Evolutionary conservation across 2,888 invertebrate species (phyloP).

Genomic region (Volucella bombylans): DNA sequence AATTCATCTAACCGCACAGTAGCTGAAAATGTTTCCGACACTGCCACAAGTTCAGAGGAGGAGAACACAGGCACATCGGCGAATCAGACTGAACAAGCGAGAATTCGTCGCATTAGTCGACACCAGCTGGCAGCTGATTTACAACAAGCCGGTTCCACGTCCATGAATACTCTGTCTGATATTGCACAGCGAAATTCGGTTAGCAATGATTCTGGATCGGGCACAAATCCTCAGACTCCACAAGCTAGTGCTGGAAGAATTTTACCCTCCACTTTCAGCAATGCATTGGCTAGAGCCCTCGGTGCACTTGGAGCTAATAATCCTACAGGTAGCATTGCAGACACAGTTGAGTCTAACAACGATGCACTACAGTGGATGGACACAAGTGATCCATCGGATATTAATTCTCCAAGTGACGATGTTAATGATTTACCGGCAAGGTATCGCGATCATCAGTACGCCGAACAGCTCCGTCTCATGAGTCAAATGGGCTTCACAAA

Average conservation of each 20-base stretch:
- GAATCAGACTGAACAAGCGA: slow-evolving; percentile 78
- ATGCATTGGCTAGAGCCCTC: slow-evolving; percentile 89
- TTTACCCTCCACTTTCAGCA: slow-evolving; percentile 84
- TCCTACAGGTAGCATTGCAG: slow-evolving; percentile 38
- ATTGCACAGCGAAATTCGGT: slow-evolving; percentile 81
- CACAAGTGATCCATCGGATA: slow-evolving; percentile 69
- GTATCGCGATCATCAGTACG: slow-evolving; percentile 81
- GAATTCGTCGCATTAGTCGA: slow-evolving; percentile 81
- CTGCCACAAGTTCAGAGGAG: slow-evolving; percentile 82
- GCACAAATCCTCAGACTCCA: slow-evolving; percentile 59
- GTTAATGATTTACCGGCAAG: slow-evolving; percentile 78
- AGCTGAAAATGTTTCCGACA: slow-evolving; percentile 81
- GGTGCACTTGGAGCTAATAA: slow-evolving; percentile 73
- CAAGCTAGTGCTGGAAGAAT: slow-evolving; percentile 50
- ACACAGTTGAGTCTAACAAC: slow-evolving; percentile 66
- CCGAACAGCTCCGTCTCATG: slow-evolving; percentile 89
- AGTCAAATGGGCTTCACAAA: slow-evolving; percentile 94
- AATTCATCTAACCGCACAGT: slow-evolving; percentile 68
- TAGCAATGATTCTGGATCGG: slow-evolving; percentile 69
- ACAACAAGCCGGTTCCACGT: slow-evolving; percentile 78
- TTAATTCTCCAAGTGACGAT: slow-evolving; percentile 55
- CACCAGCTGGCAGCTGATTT: slow-evolving; percentile 81
- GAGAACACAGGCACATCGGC: slow-evolving; percentile 77
- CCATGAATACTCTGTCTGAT: slow-evolving; percentile 81
- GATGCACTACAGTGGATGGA: slow-evolving; percentile 75